A percentile compares a stretch with the other conserved stretches of the same genome.
Evolutionary conservation across 2,113 vertebrate species (phyloP).

Genomic region (Crocuta crocuta): DNA sequence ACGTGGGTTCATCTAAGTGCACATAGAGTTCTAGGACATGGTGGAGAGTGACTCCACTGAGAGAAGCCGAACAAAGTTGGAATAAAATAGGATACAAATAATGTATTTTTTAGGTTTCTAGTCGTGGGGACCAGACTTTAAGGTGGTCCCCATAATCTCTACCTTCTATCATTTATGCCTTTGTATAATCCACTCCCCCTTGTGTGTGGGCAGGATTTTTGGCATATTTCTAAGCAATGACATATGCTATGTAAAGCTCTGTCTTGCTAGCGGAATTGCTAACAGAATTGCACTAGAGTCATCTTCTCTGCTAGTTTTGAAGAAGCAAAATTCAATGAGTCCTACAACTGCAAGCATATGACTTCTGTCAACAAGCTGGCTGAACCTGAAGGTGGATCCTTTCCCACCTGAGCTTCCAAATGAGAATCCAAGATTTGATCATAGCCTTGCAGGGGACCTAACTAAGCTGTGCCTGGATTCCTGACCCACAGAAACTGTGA

Average conservation of each 20-base stretch:
- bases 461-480: neutral
- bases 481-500: neutral
- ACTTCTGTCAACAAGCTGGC: neutral
- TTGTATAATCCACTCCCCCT: neutral
- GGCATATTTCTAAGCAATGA: neutral
- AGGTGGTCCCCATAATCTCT: neutral
- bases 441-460: neutral
- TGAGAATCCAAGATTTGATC: neutral
- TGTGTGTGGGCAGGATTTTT: neutral
- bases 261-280: neutral
- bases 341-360: neutral
- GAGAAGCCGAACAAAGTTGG: neutral
- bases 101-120: neutral
- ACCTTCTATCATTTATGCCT: neutral
- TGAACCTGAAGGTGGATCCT: neutral
- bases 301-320: neutral
- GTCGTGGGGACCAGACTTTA: neutral
- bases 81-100: neutral
- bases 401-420: neutral
- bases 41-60: neutral
- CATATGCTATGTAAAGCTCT: neutral
- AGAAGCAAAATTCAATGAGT: neutral
- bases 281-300: neutral
- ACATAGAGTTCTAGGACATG: neutral
- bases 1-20: neutral